Conservation (phyloP, 2,797 vertebrate genomes). For the Platalea minor region DNA sequence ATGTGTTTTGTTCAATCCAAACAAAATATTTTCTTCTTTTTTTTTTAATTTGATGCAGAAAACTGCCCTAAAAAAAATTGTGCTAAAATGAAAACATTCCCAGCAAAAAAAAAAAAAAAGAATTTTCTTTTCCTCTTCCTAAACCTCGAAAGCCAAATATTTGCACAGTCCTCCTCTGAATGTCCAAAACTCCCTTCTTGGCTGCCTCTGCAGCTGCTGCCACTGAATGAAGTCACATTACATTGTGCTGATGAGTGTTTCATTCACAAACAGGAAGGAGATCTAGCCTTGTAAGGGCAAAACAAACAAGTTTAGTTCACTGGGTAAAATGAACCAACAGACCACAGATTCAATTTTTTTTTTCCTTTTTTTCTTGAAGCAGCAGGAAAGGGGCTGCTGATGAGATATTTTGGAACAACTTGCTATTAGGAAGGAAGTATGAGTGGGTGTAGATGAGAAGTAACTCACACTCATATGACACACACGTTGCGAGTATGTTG, state of each 20-base stretch:
- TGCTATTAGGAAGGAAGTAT: slow-evolving; percentile 76
- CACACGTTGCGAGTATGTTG: slow-evolving; percentile 20
- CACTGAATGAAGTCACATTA: slow-evolving; percentile 9
- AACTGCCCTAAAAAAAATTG: not conserved
- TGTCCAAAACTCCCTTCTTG: not conserved
- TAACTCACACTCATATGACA: slow-evolving; percentile 71
- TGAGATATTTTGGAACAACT: slow-evolving; percentile 75
- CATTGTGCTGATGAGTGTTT: slow-evolving; percentile 26
- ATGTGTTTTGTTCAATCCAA: not conserved
- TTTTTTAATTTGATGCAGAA: not conserved
- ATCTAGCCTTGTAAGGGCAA: slow-evolving; percentile 45
- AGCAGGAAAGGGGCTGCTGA: slow-evolving; percentile 68
- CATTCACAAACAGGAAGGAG: slow-evolving; percentile 55
- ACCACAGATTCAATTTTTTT: not conserved
- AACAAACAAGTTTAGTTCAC: slow-evolving; percentile 47
- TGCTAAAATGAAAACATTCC: not conserved
- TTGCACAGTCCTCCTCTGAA: not conserved
- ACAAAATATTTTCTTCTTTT: not conserved
- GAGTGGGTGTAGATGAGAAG: slow-evolving; percentile 73
- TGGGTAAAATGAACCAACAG: slow-evolving; percentile 58
- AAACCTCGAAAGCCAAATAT: slow-evolving; percentile 25
- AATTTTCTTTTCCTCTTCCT: not conserved
- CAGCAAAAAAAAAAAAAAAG: not conserved
- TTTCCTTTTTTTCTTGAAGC: not conserved
- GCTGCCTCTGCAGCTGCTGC: not conserved